Conservation (phyloP, 1,140 invertebrate genomes). For the Diorhabda carinulata region DNA sequence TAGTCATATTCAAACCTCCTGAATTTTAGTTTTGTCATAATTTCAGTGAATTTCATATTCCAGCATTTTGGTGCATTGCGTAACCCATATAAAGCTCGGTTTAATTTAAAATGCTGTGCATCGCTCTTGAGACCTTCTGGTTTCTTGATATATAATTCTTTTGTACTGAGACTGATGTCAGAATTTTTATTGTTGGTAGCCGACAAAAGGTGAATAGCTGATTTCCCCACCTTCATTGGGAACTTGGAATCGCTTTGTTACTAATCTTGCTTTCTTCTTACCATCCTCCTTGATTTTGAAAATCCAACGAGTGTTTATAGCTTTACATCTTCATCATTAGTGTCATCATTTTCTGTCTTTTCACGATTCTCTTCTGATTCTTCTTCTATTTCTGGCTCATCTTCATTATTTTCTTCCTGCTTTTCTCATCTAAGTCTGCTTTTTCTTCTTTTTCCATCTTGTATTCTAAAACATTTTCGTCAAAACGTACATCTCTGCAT, state of each 20-base stretch:
- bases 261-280: constrained; percentile 14
- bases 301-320: constrained; percentile 15
- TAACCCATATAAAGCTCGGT: constrained; percentile 18
- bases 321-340: constrained; percentile 6
- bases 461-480: too few species aligned
- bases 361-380: too few species aligned
- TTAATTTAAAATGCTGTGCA: constrained; percentile 9
- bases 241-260: constrained; percentile 14
- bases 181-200: constrained; percentile 10
- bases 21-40: too few species aligned
- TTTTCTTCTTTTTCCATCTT: too few species aligned
- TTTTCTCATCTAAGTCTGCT: too few species aligned
- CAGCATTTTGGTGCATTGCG: too few species aligned
- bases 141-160: neutral
- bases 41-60: too few species aligned
- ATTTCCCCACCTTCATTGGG: constrained; percentile 9
- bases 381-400: too few species aligned
- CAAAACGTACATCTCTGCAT: too few species aligned
- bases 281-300: constrained; percentile 17
- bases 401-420: too few species aligned
- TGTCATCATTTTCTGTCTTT: too few species aligned
- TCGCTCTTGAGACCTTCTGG: constrained; percentile 14
- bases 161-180: constrained; percentile 9
- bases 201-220: constrained; percentile 10
- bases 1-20: too few species aligned